Evolutionary conservation across 2,797 vertebrate genomes (phyloP).

Genomic region (Simalia tracyae): DNA sequence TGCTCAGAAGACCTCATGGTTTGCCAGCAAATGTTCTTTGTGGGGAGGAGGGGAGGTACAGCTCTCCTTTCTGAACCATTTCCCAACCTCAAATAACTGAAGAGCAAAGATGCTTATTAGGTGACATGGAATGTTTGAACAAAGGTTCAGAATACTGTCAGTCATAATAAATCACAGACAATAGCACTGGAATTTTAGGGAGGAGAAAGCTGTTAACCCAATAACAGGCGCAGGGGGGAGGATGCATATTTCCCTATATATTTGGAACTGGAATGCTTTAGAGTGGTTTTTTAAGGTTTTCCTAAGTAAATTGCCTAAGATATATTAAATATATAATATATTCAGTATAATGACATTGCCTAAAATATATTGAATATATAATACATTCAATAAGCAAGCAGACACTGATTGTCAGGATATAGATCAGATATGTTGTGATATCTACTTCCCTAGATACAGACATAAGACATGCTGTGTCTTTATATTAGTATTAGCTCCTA

Average conservation of each 20-base stretch:
- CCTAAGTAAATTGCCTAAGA: neutral
- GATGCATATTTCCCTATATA: neutral
- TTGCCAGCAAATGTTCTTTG: neutral
- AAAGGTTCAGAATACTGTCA: neutral
- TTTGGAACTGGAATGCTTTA: neutral
- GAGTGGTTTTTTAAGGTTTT: neutral
- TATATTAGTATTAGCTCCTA: slow-evolving; percentile 20
- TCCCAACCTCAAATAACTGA: neutral
- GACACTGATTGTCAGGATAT: neutral
- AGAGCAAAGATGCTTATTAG: neutral
- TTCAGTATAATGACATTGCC: too few relatives aligned
- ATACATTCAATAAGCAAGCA: neutral
- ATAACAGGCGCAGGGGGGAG: neutral
- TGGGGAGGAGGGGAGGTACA: neutral
- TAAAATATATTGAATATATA: neutral
- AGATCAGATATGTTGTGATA: neutral
- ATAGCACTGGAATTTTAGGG: neutral
- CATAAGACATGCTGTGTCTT: neutral
- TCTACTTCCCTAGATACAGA: neutral
- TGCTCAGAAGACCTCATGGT: neutral
- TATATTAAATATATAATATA: neutral
- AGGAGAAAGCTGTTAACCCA: neutral
- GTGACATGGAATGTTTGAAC: neutral
- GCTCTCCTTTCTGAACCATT: neutral
- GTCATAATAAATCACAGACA: neutral